These are phyloP conservation scores for Platerodrilus igneus DNA, from an alignment of 2,888 invertebrate genomes.

Conservation along the genomic window DNA sequence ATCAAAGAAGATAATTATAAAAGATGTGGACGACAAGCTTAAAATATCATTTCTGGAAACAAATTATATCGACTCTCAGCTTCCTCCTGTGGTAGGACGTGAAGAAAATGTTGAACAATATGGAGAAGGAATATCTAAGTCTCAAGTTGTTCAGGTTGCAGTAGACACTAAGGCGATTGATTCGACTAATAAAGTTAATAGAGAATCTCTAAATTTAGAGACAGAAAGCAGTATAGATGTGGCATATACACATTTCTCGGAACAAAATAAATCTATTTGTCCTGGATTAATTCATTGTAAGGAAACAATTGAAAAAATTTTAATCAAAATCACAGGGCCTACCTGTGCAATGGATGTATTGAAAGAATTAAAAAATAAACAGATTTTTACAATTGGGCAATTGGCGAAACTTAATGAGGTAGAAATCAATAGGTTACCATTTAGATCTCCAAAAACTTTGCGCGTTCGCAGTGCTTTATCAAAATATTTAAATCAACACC, in stretches of 20 bases:
- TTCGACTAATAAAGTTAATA: no score
- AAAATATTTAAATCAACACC: no score
- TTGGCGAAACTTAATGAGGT: conserved; percentile 57
- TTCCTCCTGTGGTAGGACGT: no score
- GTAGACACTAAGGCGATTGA: background rate
- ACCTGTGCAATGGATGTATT: conserved; percentile 51
- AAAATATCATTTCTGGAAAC: no score
- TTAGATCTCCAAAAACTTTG: conserved; percentile 39
- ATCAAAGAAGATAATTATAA: conserved; percentile 41
- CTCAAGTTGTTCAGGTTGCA: background rate
- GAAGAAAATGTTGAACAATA: no score
- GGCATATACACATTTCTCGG: conserved; percentile 7
- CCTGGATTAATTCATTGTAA: conserved; percentile 51
- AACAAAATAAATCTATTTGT: conserved; percentile 49
- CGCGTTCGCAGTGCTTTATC: conserved; percentile 21
- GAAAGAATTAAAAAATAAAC: conserved; percentile 50
- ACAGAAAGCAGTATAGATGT: conserved; percentile 13
- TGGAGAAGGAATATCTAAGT: background rate
- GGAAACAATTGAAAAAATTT: conserved; percentile 51
- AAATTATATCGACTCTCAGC: no score
- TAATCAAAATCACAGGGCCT: conserved; percentile 52
- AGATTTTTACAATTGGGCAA: conserved; percentile 56
- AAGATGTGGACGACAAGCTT: conserved; percentile 49
- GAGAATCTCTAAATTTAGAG: conserved; percentile 3
- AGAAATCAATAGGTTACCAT: conserved; percentile 56